Evolutionary conservation across 2,888 invertebrate genomes (phyloP), one percentile per base, ranked within the genome.

Genomic region (Drepanosiphum platanoidis): DNA sequence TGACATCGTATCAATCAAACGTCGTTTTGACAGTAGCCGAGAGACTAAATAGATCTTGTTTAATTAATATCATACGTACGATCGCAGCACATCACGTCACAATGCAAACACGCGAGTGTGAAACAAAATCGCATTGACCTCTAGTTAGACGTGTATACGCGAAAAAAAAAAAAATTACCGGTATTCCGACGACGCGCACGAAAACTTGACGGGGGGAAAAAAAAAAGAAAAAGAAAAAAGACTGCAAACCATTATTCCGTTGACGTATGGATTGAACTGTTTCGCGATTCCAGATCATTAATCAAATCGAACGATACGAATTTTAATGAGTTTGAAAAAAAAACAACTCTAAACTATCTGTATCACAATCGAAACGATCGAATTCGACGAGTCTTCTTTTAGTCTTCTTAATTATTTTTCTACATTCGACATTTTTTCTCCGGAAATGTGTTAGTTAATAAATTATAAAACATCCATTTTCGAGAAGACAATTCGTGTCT

Each of bases 1-100:
- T 80, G 79, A 80, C 68, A 68, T 27, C 79, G 36, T 66, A 80
- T 80, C 68, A 68, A 79, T 79, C 79, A 70, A 80, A 80, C 52
- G 68, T 52, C 52, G 68, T 52, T 36, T 80, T 70, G 68, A 46
- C 68, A 70, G 46, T 68, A 80, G 79, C 79, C 15, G 13, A 52
- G 13, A 52, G 46, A 68, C 46, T 79, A 46, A 79, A 68, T 15
- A 79, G 11, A 68, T 68, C 32, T 70, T 1, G 46, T 79, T 68
- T 46, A 34, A 79, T 79, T 79, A 64, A 22, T 58, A 34, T 75
- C 36, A 36, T 52, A 22, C 52, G 22, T n/a, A 34, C 34, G n/a
- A 30, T 13, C 13, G 52, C 30, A n/a, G 15, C 7, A 22, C 46
- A 52, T 32, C 32, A 4, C 42, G 15, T 1, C 58, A 75, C 1